Evolutionary conservation across 1,140 invertebrate genomes (phyloP), one percentile per base, ranked within the genome.

Genomic region (Pogonomyrmex barbatus): DNA sequence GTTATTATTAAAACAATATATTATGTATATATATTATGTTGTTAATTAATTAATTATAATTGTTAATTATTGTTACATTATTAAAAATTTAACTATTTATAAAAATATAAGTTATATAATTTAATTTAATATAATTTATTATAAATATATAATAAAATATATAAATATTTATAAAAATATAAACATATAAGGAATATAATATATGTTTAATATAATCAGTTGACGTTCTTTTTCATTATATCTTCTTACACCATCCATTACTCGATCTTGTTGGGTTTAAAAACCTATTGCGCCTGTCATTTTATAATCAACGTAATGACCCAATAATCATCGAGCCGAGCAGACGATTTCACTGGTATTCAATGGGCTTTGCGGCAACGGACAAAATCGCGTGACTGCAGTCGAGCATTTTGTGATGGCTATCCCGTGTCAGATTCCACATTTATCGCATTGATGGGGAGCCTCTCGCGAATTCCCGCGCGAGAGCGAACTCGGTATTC

Each of bases 401-500:
- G 17, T 45, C 12, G 9, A 58, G 14, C 17, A 60, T 39, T 47
- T 58, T 30, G 30, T 39, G 39, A 47, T 5, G 1, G 4, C 1
- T 73, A 39, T 47, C 58, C 30, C n/a, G 4, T 45, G 9, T 56
- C n/a, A 33, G 3, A 17, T 54, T 45, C 17, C 47, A 10, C 75
- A 67, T 75, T 73, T 30, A 45, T 56, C 8, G 56, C 14, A 24
- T n/a, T 62, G 12, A 75, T 68, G 52, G 62, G 58, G 42, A 82
- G 33, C 50, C 62, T 86, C 76, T 89, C 76, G 47, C 67, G 45
- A 39, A 10, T 39, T 9, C 33, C 47, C 33, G 50, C 54, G 47
- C 56, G 89, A 90, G 88, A 90, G 88, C 50, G 81, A 89, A 90
- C 68, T 87, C 58, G 79, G 12, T 45, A 78, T 87, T 68, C 52